Evolutionary conservation across 2,888 invertebrate genomes (phyloP).

Genomic region (Heliconius aoede): DNA sequence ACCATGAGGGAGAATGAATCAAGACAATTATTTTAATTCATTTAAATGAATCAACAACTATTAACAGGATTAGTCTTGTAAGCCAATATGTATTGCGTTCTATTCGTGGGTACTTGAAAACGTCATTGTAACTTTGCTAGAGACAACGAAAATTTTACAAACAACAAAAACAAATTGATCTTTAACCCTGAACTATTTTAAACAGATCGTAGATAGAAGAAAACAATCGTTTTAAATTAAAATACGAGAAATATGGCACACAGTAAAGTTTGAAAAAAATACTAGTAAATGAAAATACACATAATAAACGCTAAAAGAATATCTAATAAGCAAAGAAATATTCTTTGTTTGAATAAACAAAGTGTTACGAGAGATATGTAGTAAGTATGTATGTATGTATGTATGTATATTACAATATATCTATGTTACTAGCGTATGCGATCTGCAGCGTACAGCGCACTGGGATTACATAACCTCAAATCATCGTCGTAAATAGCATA

Average conservation of each 20-base stretch:
- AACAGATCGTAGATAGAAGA: no score
- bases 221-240: no score
- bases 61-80: no score
- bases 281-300: neutral
- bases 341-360: conserved; percentile 30
- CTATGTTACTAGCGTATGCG: conserved; percentile 50
- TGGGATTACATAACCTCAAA: conserved; percentile 72
- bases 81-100: no score
- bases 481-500: conserved; percentile 73
- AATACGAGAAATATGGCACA: neutral
- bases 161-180: no score
- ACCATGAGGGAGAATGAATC: neutral
- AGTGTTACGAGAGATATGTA: conserved; percentile 26
- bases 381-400: no score
- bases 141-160: no score
- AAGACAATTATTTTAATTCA: neutral
- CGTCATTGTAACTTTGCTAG: no score
- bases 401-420: conserved; percentile 26
- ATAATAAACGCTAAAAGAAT: neutral
- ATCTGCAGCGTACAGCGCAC: conserved; percentile 71
- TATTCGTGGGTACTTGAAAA: no score
- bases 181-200: no score
- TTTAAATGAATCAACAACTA: no score
- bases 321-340: conserved; percentile 5
- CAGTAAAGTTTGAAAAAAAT: neutral